Conservation (phyloP, 2,113 vertebrate species). For the Atractosteus spatula region DNA sequence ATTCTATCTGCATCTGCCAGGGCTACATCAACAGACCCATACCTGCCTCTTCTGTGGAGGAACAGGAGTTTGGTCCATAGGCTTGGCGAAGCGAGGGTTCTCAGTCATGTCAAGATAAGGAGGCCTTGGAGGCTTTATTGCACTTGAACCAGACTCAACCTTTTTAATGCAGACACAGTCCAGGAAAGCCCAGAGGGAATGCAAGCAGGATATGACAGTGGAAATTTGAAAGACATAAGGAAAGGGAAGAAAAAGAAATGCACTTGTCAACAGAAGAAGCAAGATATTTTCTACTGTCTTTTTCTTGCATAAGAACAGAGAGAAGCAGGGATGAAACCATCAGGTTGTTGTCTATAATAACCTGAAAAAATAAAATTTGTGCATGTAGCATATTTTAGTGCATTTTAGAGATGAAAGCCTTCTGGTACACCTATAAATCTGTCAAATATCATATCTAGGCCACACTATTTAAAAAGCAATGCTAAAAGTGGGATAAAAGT, state of each 20-base stretch:
- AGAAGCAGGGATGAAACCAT: too few relatives aligned
- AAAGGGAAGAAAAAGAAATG: constrained; percentile 28
- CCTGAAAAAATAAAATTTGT: too few relatives aligned
- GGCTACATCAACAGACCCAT: constrained; percentile 46
- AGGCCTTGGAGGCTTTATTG: constrained; percentile 54
- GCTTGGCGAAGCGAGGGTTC: constrained; percentile 64
- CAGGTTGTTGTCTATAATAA: too few relatives aligned
- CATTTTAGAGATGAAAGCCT: too few relatives aligned
- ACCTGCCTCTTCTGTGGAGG: constrained; percentile 81
- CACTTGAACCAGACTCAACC: constrained; percentile 37
- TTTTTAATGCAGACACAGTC: constrained; percentile 34
- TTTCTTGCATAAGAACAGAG: too few relatives aligned
- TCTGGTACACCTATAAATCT: too few relatives aligned
- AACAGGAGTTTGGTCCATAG: constrained; percentile 59
- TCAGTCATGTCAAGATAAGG: constrained; percentile 57
- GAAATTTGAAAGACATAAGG: constrained; percentile 14
- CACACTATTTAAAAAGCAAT: too few relatives aligned
- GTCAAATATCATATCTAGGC: too few relatives aligned
- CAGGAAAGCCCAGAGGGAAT: constrained; percentile 25
- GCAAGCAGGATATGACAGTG: constrained; percentile 34
- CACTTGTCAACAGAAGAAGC: background rate
- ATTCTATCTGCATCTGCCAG: too few relatives aligned
- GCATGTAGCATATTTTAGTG: too few relatives aligned
- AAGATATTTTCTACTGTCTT: too few relatives aligned
- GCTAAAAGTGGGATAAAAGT: too few relatives aligned